Conservation (phyloP, 1,140 invertebrate species). For the Hylaeus volcanicus region DNA sequence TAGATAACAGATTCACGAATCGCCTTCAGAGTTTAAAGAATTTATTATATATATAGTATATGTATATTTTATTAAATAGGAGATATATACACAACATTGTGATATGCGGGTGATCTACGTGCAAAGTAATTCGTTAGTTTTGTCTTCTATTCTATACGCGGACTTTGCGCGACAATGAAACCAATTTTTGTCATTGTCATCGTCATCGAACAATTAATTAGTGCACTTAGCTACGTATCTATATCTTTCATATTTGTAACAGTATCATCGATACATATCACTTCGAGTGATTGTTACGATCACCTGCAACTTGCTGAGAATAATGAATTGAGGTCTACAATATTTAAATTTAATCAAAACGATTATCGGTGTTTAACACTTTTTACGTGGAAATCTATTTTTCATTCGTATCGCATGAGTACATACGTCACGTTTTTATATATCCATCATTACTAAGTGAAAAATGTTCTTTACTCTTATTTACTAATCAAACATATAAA, state of each 20-base stretch:
- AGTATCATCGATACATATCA: neutral
- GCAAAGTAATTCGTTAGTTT: neutral
- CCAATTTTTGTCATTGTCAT: neutral
- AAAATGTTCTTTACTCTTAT: slow-evolving; percentile 31
- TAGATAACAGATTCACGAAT: slow-evolving; percentile 48
- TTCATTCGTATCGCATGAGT: neutral
- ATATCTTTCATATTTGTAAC: neutral
- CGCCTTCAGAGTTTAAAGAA: slow-evolving; percentile 54
- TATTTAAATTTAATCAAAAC: neutral
- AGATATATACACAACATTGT: slow-evolving; percentile 55
- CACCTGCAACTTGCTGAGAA: neutral
- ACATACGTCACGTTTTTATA: neutral
- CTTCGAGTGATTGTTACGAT: neutral
- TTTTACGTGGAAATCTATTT: slow-evolving; percentile 18
- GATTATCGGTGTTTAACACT: neutral
- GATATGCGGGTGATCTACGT: slow-evolving; percentile 42
- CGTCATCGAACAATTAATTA: neutral
- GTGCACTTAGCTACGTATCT: neutral
- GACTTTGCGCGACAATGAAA: neutral
- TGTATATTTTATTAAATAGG: slow-evolving; percentile 52
- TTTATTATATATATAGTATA: slow-evolving; percentile 37
- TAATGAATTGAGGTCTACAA: neutral
- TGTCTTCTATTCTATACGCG: neutral
- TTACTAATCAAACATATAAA: slow-evolving; percentile 26
- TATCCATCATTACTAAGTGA: slow-evolving; percentile 9